Conservation (phyloP, 2,888 invertebrate genomes). For the Torymus texanus region DNA sequence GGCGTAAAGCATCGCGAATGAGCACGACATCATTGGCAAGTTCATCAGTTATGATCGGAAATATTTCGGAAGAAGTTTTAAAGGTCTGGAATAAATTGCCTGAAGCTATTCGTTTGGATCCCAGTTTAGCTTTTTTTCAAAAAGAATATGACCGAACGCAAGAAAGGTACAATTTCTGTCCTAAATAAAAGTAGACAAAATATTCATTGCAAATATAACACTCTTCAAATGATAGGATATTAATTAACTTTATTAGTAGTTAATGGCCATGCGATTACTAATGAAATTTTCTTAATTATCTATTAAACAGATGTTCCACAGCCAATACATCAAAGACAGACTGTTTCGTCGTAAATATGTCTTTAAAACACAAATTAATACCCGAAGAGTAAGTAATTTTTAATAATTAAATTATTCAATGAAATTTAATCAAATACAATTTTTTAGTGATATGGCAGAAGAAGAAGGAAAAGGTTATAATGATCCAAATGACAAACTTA, state of each 20-base stretch:
- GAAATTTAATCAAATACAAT: neutral
- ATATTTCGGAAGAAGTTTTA: slow-evolving; percentile 71
- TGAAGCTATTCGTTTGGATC: slow-evolving; percentile 81
- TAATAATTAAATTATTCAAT: neutral
- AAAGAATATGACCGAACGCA: slow-evolving; percentile 75
- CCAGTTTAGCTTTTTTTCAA: slow-evolving; percentile 80
- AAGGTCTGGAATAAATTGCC: slow-evolving; percentile 82
- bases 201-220: neutral
- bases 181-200: too few species aligned
- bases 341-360: slow-evolving; percentile 65
- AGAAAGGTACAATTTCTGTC: slow-evolving; percentile 13
- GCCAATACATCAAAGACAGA: slow-evolving; percentile 57
- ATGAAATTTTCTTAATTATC: slow-evolving; percentile 6
- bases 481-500: slow-evolving; percentile 41
- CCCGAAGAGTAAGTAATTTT: slow-evolving; percentile 57
- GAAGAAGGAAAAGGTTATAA: slow-evolving; percentile 24
- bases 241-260: neutral
- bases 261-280: neutral
- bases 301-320: slow-evolving; percentile 34
- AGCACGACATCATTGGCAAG: slow-evolving; percentile 61
- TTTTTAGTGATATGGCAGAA: slow-evolving; percentile 43
- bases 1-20: slow-evolving; percentile 60
- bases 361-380: slow-evolving; percentile 56
- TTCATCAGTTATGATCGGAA: slow-evolving; percentile 64
- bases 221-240: neutral